Evolutionary conservation across 2,888 invertebrate genomes (phyloP), one percentile per base, ranked within the genome.

Genomic region (Spodoptera littoralis): DNA sequence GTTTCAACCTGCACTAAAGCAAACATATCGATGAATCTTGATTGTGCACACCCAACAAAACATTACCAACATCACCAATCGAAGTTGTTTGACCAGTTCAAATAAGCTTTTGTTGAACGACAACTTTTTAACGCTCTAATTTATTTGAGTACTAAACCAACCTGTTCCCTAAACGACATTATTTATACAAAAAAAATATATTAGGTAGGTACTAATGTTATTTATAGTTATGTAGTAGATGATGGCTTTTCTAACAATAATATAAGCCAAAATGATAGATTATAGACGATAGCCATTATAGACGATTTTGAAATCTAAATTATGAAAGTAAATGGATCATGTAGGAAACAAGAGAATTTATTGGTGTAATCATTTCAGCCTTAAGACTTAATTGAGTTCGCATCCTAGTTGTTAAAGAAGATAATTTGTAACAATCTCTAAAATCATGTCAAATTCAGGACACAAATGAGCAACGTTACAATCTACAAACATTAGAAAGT

Each of bases 51-150:
- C 44, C 64, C 60, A 50, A 68, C 65, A 71, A 65, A 76, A 71
- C 76, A 79, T 73, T 79, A 81, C 76, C 73, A 78, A 75, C 69
- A 79, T 73, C 78, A 81, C 76, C 73, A 78, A 75, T 66, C 70
- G 56, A 73, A 70, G 62, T 71, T 71, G 73, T 80, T 76, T 78
- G 75, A 70, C 76, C 80, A 84, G 81, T 83, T 79, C 81, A 84
- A 87, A 84, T 77, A 88, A 84, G 84, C 73, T 70, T 36, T 76
- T 74, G 75, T 80, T 76, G 73, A 79, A 78, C 79, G 82, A 83
- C 84, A 81, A 76, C 73, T 84, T 81, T 85, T 85, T 84, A 82
- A 81, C 79, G 75, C 83, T 69, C 68, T 63, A 76, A 69, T 64
- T 58, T 71, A 65, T 63, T 49, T 58, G 62, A 58, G 57, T 49